A percentile compares a stretch with the other conserved stretches of the same genome.
Conservation (phyloP, 92 coral and sea anemone species). For the Parazoanthus swiftii region DNA sequence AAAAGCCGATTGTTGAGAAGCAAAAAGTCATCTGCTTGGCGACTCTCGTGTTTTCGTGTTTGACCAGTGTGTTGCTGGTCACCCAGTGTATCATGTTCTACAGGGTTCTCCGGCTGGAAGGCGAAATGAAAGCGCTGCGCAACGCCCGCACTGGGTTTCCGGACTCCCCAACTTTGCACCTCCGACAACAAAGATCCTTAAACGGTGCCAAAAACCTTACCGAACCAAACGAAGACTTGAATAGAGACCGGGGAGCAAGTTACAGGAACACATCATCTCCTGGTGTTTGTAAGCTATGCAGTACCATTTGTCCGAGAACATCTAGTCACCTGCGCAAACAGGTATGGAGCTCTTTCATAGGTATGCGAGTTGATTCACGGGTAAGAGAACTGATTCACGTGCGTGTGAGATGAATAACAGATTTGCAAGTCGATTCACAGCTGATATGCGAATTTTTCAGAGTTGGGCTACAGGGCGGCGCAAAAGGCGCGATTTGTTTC, state of each 20-base stretch:
- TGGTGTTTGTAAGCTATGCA: neutral
- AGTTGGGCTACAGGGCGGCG: no score
- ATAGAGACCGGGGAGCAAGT: neutral
- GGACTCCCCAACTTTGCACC: neutral
- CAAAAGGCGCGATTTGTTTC: neutral
- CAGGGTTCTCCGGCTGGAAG: neutral
- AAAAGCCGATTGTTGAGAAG: neutral
- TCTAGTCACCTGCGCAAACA: neutral
- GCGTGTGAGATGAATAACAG: no score
- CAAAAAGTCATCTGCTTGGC: neutral
- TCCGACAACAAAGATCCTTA: neutral
- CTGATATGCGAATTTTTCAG: neutral
- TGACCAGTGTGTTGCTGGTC: neutral
- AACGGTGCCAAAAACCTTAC: neutral
- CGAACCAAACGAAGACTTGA: neutral
- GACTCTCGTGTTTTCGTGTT: neutral
- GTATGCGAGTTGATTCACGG: neutral
- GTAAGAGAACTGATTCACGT: neutral
- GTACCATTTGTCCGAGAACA: neutral
- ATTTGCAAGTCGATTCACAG: no score
- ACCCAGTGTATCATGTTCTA: slow-evolving; percentile 4
- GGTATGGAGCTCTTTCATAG: neutral
- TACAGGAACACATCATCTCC: neutral
- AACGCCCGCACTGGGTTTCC: neutral
- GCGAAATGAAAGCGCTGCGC: neutral